A percentile compares a stretch with the other conserved stretches of the same genome.
Conservation (phyloP, 2,888 invertebrate species). For the Ophraella communa region DNA sequence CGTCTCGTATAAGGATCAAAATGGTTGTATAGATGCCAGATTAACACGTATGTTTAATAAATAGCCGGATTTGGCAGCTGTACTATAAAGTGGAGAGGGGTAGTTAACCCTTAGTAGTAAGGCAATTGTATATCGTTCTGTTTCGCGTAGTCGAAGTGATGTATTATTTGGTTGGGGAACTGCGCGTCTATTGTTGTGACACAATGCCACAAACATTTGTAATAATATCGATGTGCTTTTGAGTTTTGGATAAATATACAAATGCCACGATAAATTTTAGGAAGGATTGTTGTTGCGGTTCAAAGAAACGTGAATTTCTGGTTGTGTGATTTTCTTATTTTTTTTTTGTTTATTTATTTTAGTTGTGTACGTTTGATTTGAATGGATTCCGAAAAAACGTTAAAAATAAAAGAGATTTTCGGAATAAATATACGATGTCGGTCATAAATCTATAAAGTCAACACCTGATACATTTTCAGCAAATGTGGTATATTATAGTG, state of each 20-base stretch:
- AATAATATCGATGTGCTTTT: conserved; percentile 62
- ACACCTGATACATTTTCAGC: too few species aligned
- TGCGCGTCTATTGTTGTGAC: conserved; percentile 56
- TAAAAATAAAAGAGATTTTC: neutral
- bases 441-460: too few species aligned
- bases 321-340: conserved; percentile 23
- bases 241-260: conserved; percentile 54
- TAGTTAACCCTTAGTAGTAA: conserved; percentile 49
- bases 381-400: conserved; percentile 15
- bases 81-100: conserved; percentile 54
- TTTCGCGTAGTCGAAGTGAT: neutral
- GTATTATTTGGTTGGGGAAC: conserved; percentile 36
- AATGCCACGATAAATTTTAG: conserved; percentile 40
- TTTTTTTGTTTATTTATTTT: conserved; percentile 16
- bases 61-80: conserved; percentile 61
- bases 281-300: conserved; percentile 44
- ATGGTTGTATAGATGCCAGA: conserved; percentile 51
- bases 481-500: too few species aligned
- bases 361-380: conserved; percentile 27
- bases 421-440: neutral
- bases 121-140: conserved; percentile 22
- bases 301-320: conserved; percentile 26
- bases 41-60: conserved; percentile 63
- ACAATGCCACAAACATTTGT: conserved; percentile 61
- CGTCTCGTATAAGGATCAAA: conserved; percentile 33